These are phyloP conservation scores for Rhynchophorus ferrugineus DNA, from an alignment of 1,140 invertebrate genomes.

Conservation along the genomic window DNA sequence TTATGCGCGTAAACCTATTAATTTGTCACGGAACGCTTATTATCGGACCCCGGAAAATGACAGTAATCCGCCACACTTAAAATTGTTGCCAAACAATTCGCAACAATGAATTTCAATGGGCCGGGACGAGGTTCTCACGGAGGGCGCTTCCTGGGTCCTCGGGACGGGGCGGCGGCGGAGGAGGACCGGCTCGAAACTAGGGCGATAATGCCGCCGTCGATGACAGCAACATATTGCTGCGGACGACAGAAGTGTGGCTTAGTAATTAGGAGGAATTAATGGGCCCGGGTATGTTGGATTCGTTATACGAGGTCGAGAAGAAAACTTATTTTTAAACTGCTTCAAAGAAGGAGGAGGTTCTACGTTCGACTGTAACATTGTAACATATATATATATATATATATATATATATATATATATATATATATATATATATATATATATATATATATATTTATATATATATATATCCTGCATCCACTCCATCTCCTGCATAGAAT, in stretches of 20 bases:
- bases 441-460: no score
- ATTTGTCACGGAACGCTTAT: constrained; percentile 12
- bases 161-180: background rate
- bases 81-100: constrained; percentile 34
- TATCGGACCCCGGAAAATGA: constrained; percentile 21
- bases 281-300: constrained; percentile 1
- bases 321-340: background rate
- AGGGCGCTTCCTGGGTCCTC: constrained; percentile 9
- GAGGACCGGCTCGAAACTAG: constrained; percentile 27
- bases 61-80: constrained; percentile 35
- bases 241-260: constrained; percentile 36
- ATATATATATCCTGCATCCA: no score
- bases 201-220: constrained; percentile 37
- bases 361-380: no score
- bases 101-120: constrained; percentile 33
- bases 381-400: no score
- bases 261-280: constrained; percentile 36
- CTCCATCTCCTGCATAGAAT: no score
- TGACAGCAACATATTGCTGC: constrained; percentile 36
- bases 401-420: no score
- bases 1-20: constrained; percentile 15
- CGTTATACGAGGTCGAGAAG: background rate
- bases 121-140: constrained; percentile 34
- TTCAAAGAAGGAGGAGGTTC: no score
- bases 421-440: no score